phyloP scores from a whole-genome alignment of 2,888 invertebrate species.

The Chalcosyrphus nemorum region DNA sequence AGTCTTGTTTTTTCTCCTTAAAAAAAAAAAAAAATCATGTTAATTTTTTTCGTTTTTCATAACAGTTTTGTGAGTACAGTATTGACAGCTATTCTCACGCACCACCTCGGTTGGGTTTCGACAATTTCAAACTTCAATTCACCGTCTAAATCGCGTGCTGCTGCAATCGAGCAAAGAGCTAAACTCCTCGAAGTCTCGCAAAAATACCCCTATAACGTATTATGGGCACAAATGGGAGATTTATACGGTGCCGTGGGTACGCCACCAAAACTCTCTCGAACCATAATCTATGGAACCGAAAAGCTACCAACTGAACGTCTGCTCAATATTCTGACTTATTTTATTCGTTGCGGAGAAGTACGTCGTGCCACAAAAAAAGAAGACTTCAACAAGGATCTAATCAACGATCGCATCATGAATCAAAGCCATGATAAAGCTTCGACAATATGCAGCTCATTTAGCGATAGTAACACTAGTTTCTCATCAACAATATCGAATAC shows the following conservation, averaged over 20 bases:
- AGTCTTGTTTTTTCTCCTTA: too few species aligned
- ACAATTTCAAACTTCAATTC: constrained; percentile 85
- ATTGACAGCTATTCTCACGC: constrained; percentile 92
- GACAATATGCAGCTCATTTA: constrained; percentile 36
- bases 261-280: constrained; percentile 89
- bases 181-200: constrained; percentile 84
- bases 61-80: constrained; percentile 96
- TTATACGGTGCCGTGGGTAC: constrained; percentile 92
- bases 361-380: constrained; percentile 83
- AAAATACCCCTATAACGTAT: constrained; percentile 91
- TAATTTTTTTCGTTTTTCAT: constrained; percentile 82
- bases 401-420: constrained; percentile 74
- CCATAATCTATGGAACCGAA: constrained; percentile 88
- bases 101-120: constrained; percentile 95
- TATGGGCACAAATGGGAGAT: constrained; percentile 95
- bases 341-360: constrained; percentile 91
- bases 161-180: constrained; percentile 80
- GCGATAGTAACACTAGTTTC: constrained; percentile 23
- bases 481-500: constrained; percentile 33
- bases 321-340: constrained; percentile 91
- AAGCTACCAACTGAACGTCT: constrained; percentile 87
- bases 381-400: constrained; percentile 79
- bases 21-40: too few species aligned
- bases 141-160: constrained; percentile 76
- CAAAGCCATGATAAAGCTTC: constrained; percentile 49